Base-by-base conservation (phyloP, 2,797 vertebrate species). In the Eulemur albifrons region DNA sequence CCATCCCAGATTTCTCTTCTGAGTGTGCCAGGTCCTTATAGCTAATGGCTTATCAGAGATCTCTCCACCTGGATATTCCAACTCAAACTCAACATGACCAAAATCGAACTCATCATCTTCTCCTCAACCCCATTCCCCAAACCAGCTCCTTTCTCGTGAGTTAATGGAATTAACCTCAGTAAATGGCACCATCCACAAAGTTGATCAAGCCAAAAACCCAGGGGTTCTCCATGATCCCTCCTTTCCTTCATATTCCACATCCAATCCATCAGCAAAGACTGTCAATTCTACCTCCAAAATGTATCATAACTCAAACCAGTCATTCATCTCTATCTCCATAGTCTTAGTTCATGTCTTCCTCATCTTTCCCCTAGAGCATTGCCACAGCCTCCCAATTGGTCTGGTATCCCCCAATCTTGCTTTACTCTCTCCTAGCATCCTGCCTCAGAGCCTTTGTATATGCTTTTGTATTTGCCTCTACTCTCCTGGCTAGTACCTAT, bases 271-370 rank as follows among this genome's bases (percentile, higher is more conserved):
- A 61, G n/a, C n/a, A 91, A 82, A 8, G 35, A 86, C 73, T 48
- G 35, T 70, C 50, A 93, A 80, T 67, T 40, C 48, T 9, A 86
- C 35, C 40, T 95, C 50, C 45, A 92, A 95, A 94, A 94, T 94
- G 50, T n/a, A 57, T 23, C 10, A 57, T 25, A 97, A 61, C 10
- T 65, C 11, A 94, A 82, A 79, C 10, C 5, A 81, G 20, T 72
- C n/a, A 70, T 57, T 77, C 65, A 40, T 73, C 21, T 89, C 43
- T 61, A 20, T 82, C 5, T 5, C 11, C 8, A 27, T 25, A 23
- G 35, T 61, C 35, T 88, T 93, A 70, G 4, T 38, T 72, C n/a
- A 94, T 35, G 45, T 92, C 59, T 92, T 97, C 21, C 20, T 93
- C 15, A 57, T 43, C 6, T 96, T 52, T 88, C 8, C 7, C 25